A percentile compares a stretch with the other conserved stretches of the same genome.
phyloP scores from a whole-genome alignment of 2,113 vertebrate species.

The Pterocles gutturalis region DNA sequence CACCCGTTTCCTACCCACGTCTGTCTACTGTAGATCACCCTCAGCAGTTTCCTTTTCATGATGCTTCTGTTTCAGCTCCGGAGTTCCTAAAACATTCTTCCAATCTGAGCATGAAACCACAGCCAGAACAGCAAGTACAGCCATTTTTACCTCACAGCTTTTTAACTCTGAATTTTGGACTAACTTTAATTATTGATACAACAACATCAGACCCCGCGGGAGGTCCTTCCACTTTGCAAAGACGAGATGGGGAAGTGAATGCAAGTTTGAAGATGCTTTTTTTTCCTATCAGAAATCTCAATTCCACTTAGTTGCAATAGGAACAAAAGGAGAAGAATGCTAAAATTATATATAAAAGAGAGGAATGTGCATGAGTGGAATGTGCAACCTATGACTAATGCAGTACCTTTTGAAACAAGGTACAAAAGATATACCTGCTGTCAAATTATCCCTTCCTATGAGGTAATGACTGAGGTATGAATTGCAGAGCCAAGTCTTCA shows the following conservation, averaged over 20 bases:
- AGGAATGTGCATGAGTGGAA: neutral
- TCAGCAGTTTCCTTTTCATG: neutral
- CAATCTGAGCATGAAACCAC: neutral
- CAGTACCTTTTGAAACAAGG: neutral
- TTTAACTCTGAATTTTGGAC: neutral
- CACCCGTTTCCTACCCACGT: neutral
- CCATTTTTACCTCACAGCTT: neutral
- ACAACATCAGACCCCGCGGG: neutral
- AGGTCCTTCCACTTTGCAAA: neutral
- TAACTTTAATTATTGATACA: neutral
- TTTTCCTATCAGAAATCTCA: neutral
- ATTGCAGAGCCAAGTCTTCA: neutral
- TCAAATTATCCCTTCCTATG: conserved; percentile 6
- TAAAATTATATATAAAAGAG: neutral
- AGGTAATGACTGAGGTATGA: neutral
- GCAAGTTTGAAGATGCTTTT: neutral
- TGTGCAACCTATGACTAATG: neutral
- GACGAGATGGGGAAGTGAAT: neutral
- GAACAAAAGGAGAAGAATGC: neutral
- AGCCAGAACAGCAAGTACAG: neutral
- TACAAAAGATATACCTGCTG: neutral
- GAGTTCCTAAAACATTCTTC: neutral
- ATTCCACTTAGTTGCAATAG: neutral
- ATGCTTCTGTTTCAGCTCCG: neutral
- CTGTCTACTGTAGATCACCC: neutral